Percentiles rank a stretch among this genome's conserved stretches.
Evolutionary conservation across 2,888 invertebrate genomes (phyloP).

Genomic region (Venusia cambrica): DNA sequence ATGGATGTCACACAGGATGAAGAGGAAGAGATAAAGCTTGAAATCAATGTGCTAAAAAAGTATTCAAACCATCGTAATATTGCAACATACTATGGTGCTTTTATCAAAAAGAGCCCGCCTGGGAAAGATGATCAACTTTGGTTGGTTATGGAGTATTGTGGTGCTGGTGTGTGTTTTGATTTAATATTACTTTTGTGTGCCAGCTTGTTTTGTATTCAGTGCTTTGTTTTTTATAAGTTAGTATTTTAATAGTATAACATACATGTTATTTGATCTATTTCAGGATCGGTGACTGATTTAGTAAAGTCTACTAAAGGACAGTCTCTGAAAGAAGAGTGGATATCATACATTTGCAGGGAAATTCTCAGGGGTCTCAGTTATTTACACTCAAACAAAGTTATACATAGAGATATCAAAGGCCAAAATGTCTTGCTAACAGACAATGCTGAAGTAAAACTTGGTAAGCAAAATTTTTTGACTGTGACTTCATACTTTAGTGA

Average conservation of each 20-base stretch:
- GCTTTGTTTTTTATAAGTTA: not conserved
- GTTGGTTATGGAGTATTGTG: conserved; percentile 99
- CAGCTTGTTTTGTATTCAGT: conserved; percentile 3
- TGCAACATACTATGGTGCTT: conserved; percentile 99
- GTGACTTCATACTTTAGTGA: not conserved
- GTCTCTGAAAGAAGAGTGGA: conserved; percentile 99
- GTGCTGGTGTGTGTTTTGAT: conserved; percentile 85
- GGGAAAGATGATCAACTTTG: conserved; percentile 99
- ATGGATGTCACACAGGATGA: conserved; percentile 99
- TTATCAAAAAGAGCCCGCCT: conserved; percentile 99
- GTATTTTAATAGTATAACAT: not conserved
- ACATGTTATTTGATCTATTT: conserved; percentile 30
- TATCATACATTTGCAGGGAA: conserved; percentile 99
- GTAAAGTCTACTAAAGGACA: conserved; percentile 99
- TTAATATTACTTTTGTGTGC: conserved; percentile 6
- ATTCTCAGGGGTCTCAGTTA: conserved; percentile 97
- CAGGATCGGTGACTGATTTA: conserved; percentile 97
- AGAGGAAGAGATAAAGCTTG: conserved; percentile 99
- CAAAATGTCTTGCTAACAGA: conserved; percentile 99
- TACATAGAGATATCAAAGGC: conserved; percentile 99
- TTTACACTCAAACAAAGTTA: conserved; percentile 99
- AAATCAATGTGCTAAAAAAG: conserved; percentile 99
- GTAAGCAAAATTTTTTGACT: conserved; percentile 72
- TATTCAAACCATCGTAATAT: conserved; percentile 99
- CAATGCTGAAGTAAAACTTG: conserved; percentile 99